phyloP scores from a whole-genome alignment of 2,797 vertebrate species.

The Periophthalmus magnuspinnatus region DNA sequence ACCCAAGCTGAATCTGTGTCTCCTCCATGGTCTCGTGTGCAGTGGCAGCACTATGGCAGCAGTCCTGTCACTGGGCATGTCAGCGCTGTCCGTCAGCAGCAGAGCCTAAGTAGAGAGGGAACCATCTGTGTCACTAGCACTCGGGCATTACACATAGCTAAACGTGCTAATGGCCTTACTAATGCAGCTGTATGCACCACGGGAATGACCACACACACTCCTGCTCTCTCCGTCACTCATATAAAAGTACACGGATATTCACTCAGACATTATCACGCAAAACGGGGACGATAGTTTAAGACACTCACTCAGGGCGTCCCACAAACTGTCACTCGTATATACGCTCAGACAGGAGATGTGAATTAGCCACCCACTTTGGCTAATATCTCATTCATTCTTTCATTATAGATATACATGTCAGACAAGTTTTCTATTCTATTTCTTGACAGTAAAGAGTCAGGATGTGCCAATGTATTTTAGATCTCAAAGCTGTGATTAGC shows the following conservation, averaged over 20 bases:
- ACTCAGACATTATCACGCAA: constrained; percentile 64
- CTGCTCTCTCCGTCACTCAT: constrained; percentile 56
- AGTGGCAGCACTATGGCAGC: constrained; percentile 41
- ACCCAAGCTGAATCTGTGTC: constrained; percentile 18
- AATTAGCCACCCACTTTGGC: constrained; percentile 11
- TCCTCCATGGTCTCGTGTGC: constrained; percentile 26
- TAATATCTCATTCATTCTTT: constrained; percentile 11
- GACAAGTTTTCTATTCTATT: background rate
- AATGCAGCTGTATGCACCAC: constrained; percentile 76
- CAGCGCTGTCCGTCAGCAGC: constrained; percentile 66
- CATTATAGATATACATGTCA: background rate
- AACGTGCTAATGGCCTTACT: constrained; percentile 78
- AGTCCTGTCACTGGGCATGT: constrained; percentile 71
- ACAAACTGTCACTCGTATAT: constrained; percentile 44
- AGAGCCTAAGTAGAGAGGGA: constrained; percentile 71
- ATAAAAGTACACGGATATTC: constrained; percentile 61
- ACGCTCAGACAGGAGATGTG: constrained; percentile 12
- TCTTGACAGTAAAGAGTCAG: background rate
- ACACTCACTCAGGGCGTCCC: constrained; percentile 22
- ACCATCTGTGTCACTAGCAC: constrained; percentile 75
- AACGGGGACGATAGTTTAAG: constrained; percentile 33
- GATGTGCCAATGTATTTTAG: background rate
- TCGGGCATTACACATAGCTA: constrained; percentile 70
- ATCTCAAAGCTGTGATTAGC: background rate
- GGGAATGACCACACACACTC: constrained; percentile 61